phyloP scores from a whole-genome alignment of 2,113 vertebrate genomes.

The Marcusenius ussheri region DNA sequence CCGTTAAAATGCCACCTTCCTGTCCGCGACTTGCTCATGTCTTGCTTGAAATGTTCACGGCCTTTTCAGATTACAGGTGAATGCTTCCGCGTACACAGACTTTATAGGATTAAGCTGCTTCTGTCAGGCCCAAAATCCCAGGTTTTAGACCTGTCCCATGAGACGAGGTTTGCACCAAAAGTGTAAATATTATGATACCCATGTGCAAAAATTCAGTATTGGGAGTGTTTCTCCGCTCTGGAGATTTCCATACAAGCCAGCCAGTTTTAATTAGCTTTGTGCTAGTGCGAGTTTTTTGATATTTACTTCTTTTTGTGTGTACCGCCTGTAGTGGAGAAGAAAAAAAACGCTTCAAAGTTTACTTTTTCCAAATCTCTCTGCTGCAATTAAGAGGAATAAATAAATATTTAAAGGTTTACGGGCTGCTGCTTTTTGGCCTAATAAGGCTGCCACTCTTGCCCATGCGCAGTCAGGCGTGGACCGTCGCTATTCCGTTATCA shows the following conservation, averaged over 20 bases:
- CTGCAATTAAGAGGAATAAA: constrained; percentile 17
- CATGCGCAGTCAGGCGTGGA: not conserved
- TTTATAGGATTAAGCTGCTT: not conserved
- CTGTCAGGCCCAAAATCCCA: not conserved
- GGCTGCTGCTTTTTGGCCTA: not conserved
- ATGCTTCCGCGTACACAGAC: not conserved
- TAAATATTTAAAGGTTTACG: constrained; percentile 16
- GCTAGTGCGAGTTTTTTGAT: not conserved
- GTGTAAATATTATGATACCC: not conserved
- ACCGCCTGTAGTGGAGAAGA: not conserved
- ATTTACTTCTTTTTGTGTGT: constrained; percentile 9
- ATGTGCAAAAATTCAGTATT: not conserved
- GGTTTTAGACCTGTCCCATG: not conserved
- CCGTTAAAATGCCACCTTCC: not conserved
- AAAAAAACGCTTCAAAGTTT: not conserved
- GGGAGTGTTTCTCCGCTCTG: not conserved
- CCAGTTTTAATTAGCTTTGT: constrained; percentile 4
- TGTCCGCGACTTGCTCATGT: not conserved
- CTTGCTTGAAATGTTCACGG: not conserved
- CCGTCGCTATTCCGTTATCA: constrained; percentile 6
- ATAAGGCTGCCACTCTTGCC: not conserved
- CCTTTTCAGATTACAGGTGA: not conserved
- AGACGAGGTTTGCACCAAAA: not conserved
- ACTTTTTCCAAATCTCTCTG: constrained; percentile 7
- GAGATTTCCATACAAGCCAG: not conserved